Evolutionary conservation across 2,113 vertebrate species (phyloP).

Genomic region (Hymenochirus boettgeri): DNA sequence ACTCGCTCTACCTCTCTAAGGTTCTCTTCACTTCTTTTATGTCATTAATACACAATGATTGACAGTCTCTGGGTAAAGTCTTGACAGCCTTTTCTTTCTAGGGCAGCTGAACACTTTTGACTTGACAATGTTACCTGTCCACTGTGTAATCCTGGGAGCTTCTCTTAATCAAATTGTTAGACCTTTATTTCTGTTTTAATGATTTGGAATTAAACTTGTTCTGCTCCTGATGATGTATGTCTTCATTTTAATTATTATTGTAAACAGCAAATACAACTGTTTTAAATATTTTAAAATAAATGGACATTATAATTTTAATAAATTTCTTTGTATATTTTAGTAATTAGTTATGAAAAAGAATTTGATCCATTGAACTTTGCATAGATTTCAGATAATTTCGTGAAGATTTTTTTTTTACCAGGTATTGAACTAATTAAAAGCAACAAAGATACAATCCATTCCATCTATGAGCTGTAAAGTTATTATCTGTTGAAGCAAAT

Average conservation of each 20-base stretch:
- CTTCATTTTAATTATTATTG: conserved; percentile 18
- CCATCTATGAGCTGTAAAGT: conserved; percentile 11
- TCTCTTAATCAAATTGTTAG: too few relatives aligned
- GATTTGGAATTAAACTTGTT: too few relatives aligned
- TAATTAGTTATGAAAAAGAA: conserved; percentile 6
- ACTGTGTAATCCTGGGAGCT: too few relatives aligned
- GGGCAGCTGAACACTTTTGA: too few relatives aligned
- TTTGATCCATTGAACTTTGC: conserved; percentile 5
- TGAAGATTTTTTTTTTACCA: conserved; percentile 13
- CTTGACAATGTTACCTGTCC: too few relatives aligned
- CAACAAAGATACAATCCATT: conserved; percentile 16
- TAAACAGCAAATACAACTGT: background rate
- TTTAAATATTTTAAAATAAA: background rate
- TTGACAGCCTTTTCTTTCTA: too few relatives aligned
- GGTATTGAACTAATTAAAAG: conserved; percentile 32
- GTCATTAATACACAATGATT: too few relatives aligned
- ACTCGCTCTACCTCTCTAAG: too few relatives aligned
- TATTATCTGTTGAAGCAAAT: conserved; percentile 24
- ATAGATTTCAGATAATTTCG: conserved; percentile 18
- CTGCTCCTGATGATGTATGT: too few relatives aligned
- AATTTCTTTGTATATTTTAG: background rate
- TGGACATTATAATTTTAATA: conserved; percentile 7
- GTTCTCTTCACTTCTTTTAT: too few relatives aligned
- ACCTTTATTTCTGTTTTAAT: too few relatives aligned
- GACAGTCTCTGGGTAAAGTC: too few relatives aligned